A percentile compares a stretch with the other conserved stretches of the same genome.
Evolutionary conservation across 2,797 vertebrate species (phyloP).

Genomic region (Diceros bicornis): DNA sequence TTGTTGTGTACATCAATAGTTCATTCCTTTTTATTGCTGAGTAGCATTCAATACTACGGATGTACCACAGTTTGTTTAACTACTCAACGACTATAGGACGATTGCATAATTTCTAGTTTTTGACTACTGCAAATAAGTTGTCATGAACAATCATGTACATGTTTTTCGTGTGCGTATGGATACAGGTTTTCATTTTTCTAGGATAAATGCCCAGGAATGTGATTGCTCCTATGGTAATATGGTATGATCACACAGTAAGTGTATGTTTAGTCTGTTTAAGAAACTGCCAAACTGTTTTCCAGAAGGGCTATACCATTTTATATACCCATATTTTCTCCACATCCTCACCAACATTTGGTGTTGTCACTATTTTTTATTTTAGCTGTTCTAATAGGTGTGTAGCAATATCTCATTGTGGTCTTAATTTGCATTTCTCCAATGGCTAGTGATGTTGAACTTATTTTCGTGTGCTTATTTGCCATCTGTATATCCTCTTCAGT

Average conservation of each 20-base stretch:
- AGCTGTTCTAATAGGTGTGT: not conserved
- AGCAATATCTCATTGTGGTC: not conserved
- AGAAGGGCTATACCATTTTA: conserved; percentile 5
- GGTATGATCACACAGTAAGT: not conserved
- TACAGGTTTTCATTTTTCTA: conserved; percentile 25
- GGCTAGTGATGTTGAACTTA: not conserved
- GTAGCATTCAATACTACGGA: not conserved
- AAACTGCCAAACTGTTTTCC: conserved; percentile 12
- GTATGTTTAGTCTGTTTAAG: not conserved
- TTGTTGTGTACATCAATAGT: not conserved
- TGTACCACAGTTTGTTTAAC: not conserved
- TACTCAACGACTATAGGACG: not conserved
- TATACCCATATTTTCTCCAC: not conserved
- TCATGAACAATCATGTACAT: not conserved
- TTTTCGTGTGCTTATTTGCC: conserved; percentile 20
- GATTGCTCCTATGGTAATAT: not conserved
- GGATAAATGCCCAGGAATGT: not conserved
- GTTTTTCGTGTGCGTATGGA: not conserved
- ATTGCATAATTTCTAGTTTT: not conserved
- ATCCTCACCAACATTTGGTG: not conserved
- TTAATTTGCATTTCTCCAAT: not conserved
- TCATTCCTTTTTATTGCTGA: conserved; percentile 1
- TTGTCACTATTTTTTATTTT: not conserved
- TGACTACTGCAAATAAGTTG: conserved; percentile 14
- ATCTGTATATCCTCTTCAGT: conserved; percentile 15